phyloP scores from a whole-genome alignment of 2,888 invertebrate species.

The Hoplodrina blanda region DNA sequence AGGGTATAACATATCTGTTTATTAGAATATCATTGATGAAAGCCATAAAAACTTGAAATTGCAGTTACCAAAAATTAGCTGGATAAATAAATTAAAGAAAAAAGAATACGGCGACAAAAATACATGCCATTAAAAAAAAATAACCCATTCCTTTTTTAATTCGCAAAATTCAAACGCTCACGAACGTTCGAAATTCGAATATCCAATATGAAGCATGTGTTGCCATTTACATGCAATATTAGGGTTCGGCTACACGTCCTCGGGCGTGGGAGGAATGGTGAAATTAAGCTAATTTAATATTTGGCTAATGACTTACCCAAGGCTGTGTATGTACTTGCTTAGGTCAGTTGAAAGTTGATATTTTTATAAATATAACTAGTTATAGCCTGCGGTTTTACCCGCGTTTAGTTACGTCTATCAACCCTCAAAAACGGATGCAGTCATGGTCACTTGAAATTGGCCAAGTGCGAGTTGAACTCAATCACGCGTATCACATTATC shows the following conservation, averaged over 20 bases:
- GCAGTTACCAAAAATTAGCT: neutral
- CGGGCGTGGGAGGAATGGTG: constrained; percentile 40
- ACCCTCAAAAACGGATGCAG: too few relatives aligned
- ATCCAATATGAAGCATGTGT: constrained; percentile 44
- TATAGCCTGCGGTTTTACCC: too few relatives aligned
- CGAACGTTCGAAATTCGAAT: constrained; percentile 45
- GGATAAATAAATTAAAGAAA: too few relatives aligned
- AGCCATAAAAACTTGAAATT: neutral
- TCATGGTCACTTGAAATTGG: too few relatives aligned
- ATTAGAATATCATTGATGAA: too few relatives aligned
- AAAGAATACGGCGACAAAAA: neutral
- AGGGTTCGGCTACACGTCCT: constrained; percentile 53
- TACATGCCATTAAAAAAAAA: neutral
- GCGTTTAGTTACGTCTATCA: too few relatives aligned
- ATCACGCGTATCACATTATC: too few relatives aligned
- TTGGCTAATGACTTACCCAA: constrained; percentile 60
- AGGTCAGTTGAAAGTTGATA: constrained; percentile 31
- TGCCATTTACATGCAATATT: constrained; percentile 63
- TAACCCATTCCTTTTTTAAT: constrained; percentile 12
- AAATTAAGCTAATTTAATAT: constrained; percentile 66
- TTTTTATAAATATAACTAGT: constrained; percentile 33
- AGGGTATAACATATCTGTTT: too few relatives aligned
- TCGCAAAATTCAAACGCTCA: constrained; percentile 25
- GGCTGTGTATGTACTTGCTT: constrained; percentile 32
- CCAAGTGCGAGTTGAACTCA: too few relatives aligned